A percentile compares a stretch with the other conserved stretches of the same genome.
Conservation (phyloP, 2,888 invertebrate genomes). For the Sialis fuliginosa region DNA sequence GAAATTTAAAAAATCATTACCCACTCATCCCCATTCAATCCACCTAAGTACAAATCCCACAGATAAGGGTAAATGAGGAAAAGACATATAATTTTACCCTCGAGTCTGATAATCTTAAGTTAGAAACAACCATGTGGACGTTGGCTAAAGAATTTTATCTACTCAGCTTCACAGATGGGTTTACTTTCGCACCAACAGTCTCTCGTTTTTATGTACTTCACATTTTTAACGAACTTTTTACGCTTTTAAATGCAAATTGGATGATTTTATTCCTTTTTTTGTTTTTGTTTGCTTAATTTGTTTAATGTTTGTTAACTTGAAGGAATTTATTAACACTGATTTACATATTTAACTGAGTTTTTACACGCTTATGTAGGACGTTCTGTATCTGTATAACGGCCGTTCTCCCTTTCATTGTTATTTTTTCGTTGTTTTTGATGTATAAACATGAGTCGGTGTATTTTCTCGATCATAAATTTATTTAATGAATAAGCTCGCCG, state of each 20-base stretch:
- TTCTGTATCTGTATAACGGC: no score
- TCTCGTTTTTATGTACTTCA: background rate
- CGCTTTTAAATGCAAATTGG: background rate
- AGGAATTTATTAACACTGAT: background rate
- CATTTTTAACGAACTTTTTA: background rate
- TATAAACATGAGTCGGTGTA: no score
- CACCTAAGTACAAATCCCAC: background rate
- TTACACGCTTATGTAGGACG: no score
- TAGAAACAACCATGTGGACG: background rate
- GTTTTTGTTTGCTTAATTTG: background rate
- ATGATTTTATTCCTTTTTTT: background rate
- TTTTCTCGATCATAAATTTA: no score
- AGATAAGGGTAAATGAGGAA: background rate
- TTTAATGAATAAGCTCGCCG: no score
- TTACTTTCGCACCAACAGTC: no score
- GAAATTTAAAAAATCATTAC: no score
- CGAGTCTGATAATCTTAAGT: constrained; percentile 2
- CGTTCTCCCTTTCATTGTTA: no score
- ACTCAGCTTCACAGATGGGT: no score
- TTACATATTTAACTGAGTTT: background rate
- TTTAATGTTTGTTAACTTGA: background rate
- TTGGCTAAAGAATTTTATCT: no score
- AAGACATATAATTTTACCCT: background rate
- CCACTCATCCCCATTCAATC: no score
- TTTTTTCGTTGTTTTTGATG: no score